These are phyloP conservation scores for Craniophora ligustri DNA, from an alignment of 2,888 invertebrate species.

Conservation along the genomic window DNA sequence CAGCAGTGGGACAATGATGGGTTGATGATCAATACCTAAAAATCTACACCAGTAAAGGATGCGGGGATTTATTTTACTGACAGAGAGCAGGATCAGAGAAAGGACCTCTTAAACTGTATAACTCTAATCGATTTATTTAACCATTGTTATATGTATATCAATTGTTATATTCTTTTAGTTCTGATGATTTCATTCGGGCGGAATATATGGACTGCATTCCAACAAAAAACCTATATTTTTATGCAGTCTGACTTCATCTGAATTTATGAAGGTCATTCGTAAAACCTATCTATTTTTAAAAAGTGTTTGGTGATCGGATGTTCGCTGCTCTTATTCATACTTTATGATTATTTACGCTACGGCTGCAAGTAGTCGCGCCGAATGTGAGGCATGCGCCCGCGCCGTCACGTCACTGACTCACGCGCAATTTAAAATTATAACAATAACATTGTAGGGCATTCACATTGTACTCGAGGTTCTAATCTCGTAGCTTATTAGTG, in stretches of 20 bases:
- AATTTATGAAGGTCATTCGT: not conserved
- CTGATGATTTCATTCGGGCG: not conserved
- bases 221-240: not conserved
- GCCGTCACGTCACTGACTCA: conserved; percentile 58
- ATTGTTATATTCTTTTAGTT: not conserved
- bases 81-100: no score
- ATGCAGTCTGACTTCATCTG: not conserved
- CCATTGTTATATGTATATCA: no score
- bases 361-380: conserved; percentile 1
- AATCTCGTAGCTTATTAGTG: conserved; percentile 66
- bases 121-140: no score
- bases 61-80: no score
- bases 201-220: not conserved
- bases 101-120: no score
- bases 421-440: conserved; percentile 58
- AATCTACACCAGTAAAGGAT: no score
- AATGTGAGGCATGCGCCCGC: conserved; percentile 34
- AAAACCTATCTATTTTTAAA: not conserved
- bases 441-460: conserved; percentile 58
- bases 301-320: not conserved
- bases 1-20: no score
- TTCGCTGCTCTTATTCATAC: conserved; percentile 12
- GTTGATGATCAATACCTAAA: no score
- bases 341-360: not conserved
- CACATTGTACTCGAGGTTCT: conserved; percentile 65